A percentile compares a stretch with the other conserved stretches of the same genome.
Evolutionary conservation across 2,797 vertebrate genomes (phyloP).

Genomic region (Coranthus polyacanthus): DNA sequence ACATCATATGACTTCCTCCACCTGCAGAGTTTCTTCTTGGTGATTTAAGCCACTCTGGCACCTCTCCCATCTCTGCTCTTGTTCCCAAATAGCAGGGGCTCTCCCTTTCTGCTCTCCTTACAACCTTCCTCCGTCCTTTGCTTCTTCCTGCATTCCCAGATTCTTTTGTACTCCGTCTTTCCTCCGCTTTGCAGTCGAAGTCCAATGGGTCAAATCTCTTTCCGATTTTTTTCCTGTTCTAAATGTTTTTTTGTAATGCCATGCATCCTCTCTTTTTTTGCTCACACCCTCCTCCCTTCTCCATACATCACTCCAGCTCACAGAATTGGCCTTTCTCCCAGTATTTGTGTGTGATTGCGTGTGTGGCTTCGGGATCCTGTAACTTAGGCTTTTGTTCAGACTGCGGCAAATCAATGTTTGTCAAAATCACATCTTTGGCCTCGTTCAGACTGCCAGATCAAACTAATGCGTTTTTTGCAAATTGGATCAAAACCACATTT

Average conservation of each 20-base stretch:
- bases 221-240: not conserved
- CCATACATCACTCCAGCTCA: constrained; percentile 25
- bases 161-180: not conserved
- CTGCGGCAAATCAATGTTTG: too few species aligned
- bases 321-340: constrained; percentile 36
- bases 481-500: too few species aligned
- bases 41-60: constrained; percentile 78
- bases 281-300: not conserved
- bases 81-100: constrained; percentile 64
- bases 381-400: not conserved
- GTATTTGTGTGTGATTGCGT: constrained; percentile 56
- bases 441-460: too few species aligned
- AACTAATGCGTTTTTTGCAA: too few species aligned
- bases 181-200: not conserved
- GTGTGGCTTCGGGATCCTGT: constrained; percentile 36
- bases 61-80: constrained; percentile 57
- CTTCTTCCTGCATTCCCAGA: constrained; percentile 15
- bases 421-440: too few species aligned
- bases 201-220: not conserved
- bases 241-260: too few species aligned
- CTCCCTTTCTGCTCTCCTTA: constrained; percentile 28
- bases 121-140: constrained; percentile 11
- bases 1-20: constrained; percentile 70
- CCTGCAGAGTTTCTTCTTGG: constrained; percentile 62
- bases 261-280: too few species aligned